Percentiles rank a stretch among this genome's conserved stretches.
Evolutionary conservation across 2,888 invertebrate genomes (phyloP).

Genomic region (Odontocolon sp.): DNA sequence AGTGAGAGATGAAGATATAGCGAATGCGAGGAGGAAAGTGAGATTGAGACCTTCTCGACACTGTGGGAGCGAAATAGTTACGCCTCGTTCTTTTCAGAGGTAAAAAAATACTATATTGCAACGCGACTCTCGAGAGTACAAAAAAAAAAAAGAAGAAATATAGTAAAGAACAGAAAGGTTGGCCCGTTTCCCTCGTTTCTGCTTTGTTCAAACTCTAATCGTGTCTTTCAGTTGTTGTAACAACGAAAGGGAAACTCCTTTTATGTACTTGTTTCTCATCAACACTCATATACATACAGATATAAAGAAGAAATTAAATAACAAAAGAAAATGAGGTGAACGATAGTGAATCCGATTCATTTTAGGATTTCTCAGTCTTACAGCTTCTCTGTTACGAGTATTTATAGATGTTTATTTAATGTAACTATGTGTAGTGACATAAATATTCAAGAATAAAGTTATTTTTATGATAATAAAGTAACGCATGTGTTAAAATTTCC

Average conservation of each 20-base stretch:
- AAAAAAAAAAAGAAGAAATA: neutral
- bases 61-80: constrained; percentile 28
- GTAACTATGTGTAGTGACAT: too few relatives aligned
- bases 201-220: constrained; percentile 18
- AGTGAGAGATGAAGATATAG: constrained; percentile 19
- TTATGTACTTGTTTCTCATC: too few relatives aligned
- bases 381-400: neutral
- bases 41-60: constrained; percentile 45
- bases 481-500: too few relatives aligned
- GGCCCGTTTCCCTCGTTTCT: constrained; percentile 42
- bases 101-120: constrained; percentile 9
- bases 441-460: neutral
- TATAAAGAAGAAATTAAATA: neutral
- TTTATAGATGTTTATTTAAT: too few relatives aligned
- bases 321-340: neutral
- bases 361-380: too few relatives aligned
- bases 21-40: constrained; percentile 38
- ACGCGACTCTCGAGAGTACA: constrained; percentile 18
- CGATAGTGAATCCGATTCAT: neutral
- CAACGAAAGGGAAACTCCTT: constrained; percentile 31
- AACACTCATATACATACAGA: too few relatives aligned
- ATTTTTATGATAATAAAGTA: neutral
- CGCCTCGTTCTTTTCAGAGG: constrained; percentile 20
- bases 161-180: constrained; percentile 21
- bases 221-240: constrained; percentile 23